A percentile compares a stretch with the other conserved stretches of the same genome.
These are phyloP conservation scores for Oryzias curvinotus DNA, from an alignment of 2,113 vertebrate species.

Conservation along the genomic window DNA sequence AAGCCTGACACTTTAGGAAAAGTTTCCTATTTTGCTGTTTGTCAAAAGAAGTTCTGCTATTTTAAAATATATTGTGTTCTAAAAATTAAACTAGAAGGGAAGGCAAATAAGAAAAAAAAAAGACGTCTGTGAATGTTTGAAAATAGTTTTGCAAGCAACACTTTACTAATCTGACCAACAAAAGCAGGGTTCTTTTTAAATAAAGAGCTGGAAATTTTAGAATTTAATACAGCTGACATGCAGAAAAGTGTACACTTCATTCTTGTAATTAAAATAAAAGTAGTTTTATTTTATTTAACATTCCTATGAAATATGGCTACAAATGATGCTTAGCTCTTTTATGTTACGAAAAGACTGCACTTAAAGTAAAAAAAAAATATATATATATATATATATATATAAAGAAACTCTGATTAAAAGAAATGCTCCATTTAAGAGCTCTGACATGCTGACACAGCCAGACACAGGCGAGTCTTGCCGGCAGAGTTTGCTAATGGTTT, in stretches of 20 bases:
- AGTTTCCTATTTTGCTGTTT: no score
- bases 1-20: no score
- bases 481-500: slow-evolving; percentile 27
- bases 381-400: no score
- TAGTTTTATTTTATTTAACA: no score
- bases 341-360: background rate
- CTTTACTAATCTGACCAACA: no score
- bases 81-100: background rate
- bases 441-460: slow-evolving; percentile 7
- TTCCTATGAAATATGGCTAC: no score
- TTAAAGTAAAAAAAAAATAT: slow-evolving; percentile 4
- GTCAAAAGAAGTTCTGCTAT: background rate
- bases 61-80: background rate
- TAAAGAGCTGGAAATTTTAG: no score
- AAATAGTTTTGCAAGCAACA: background rate
- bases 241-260: no score
- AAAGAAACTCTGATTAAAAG: slow-evolving; percentile 9
- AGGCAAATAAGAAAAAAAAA: background rate
- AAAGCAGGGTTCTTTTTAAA: no score
- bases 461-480: slow-evolving; percentile 18
- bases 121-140: background rate
- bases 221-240: no score
- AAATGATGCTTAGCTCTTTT: no score
- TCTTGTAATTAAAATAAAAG: no score
- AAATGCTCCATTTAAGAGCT: slow-evolving; percentile 1